phyloP scores from a whole-genome alignment of 2,113 vertebrate species.

The Edolisoma coerulescens region DNA sequence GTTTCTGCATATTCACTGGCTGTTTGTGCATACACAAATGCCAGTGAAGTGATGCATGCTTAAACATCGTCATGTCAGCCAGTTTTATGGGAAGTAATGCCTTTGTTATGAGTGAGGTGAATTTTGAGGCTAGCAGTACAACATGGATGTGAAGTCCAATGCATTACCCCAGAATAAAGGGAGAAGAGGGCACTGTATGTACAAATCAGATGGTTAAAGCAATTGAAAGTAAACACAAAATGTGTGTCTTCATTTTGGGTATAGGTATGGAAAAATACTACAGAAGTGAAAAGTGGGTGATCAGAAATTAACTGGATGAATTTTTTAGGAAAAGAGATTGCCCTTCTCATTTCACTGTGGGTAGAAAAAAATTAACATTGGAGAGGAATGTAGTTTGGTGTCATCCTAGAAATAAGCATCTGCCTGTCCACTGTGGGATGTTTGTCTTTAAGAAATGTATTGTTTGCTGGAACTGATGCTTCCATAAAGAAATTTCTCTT shows the following conservation, averaged over 20 bases:
- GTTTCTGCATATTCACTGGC: background rate
- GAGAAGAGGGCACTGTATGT: background rate
- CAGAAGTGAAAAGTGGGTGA: background rate
- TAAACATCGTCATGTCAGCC: background rate
- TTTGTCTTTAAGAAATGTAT: background rate
- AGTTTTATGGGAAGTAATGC: background rate
- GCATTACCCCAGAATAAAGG: background rate
- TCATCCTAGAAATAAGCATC: background rate
- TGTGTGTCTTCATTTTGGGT: background rate
- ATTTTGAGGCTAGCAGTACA: background rate
- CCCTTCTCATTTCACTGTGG: background rate
- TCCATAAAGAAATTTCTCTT: background rate
- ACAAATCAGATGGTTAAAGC: background rate
- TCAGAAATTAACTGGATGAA: background rate
- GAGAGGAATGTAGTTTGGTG: background rate
- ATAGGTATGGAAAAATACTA: background rate
- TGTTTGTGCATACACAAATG: background rate
- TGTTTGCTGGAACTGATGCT: background rate
- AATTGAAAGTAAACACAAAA: background rate
- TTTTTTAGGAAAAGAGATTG: background rate
- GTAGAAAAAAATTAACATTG: background rate
- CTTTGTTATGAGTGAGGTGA: background rate
- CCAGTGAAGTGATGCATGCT: background rate
- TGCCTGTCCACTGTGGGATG: background rate
- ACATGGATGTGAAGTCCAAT: background rate